These are phyloP conservation scores for Chloromyia formosa DNA, from an alignment of 2,888 invertebrate species.

Conservation along the genomic window DNA sequence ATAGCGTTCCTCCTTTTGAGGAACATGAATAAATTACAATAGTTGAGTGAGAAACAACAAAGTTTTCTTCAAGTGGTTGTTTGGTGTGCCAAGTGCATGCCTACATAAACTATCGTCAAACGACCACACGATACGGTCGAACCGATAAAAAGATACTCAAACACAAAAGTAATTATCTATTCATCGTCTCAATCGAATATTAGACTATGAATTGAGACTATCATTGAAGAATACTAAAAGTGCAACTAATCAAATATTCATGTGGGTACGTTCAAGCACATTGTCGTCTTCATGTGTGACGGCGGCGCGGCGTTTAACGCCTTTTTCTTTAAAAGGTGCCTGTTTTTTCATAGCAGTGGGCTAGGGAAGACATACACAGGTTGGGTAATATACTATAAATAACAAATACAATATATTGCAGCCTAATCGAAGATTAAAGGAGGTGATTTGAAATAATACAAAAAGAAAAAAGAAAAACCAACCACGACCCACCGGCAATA, in stretches of 20 bases:
- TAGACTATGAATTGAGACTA: slow-evolving; percentile 16
- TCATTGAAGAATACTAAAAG: slow-evolving; percentile 7
- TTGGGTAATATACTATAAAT: neutral
- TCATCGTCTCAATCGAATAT: slow-evolving; percentile 29
- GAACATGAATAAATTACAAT: too few relatives aligned
- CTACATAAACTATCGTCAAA: neutral
- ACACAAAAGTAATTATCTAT: too few relatives aligned
- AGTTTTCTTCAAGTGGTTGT: too few relatives aligned
- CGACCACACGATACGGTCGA: neutral
- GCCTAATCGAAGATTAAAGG: slow-evolving; percentile 28
- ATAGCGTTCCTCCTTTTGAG: too few relatives aligned
- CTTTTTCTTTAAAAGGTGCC: neutral
- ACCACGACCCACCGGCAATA: neutral
- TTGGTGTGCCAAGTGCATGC: neutral
- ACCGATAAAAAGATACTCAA: too few relatives aligned
- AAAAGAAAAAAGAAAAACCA: neutral
- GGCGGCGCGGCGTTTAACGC: neutral
- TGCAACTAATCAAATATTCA: slow-evolving; percentile 23
- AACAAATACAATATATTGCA: slow-evolving; percentile 5
- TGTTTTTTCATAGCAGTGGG: neutral
- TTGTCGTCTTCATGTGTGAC: neutral
- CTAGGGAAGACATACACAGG: neutral
- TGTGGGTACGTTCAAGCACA: neutral
- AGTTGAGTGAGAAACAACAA: too few relatives aligned
- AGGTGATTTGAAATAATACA: slow-evolving; percentile 14